Percentiles rank a stretch among this genome's conserved stretches.
phyloP scores from a whole-genome alignment of 23 tunicate species.

The Trididemnum nubilum region DNA sequence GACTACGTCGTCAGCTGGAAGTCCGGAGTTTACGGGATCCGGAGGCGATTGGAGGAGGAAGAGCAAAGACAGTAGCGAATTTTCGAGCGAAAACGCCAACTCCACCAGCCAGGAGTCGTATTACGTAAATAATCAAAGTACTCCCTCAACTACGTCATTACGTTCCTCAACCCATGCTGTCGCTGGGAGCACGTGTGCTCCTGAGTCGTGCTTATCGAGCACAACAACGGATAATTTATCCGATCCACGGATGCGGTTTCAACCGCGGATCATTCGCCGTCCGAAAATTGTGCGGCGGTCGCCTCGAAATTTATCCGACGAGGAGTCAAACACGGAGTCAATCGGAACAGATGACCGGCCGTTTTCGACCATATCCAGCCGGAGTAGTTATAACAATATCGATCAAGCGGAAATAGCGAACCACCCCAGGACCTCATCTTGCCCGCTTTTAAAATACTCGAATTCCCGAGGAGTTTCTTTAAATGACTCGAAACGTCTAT shows the following conservation, averaged over 20 bases:
- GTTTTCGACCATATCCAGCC: slow-evolving; percentile 62
- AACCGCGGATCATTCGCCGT: slow-evolving; percentile 7
- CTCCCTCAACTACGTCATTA: slow-evolving; percentile 33
- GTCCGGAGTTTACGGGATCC: neutral
- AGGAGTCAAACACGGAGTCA: slow-evolving; percentile 86
- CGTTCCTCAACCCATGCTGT: slow-evolving; percentile 72
- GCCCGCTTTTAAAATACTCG: slow-evolving; percentile 12
- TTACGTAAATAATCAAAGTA: slow-evolving; percentile 58
- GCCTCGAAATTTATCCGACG: slow-evolving; percentile 45
- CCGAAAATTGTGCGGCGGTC: neutral
- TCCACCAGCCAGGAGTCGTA: slow-evolving; percentile 35
- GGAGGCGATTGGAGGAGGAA: neutral
- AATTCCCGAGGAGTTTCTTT: neutral
- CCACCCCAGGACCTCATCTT: slow-evolving; percentile 22
- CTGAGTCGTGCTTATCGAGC: slow-evolving; percentile 41
- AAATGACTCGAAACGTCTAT: slow-evolving; percentile 11
- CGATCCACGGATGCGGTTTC: slow-evolving; percentile 1
- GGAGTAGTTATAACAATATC: slow-evolving; percentile 12
- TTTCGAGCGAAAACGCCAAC: neutral
- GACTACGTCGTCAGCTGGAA: slow-evolving; percentile 37
- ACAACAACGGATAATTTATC: slow-evolving; percentile 31
- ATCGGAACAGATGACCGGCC: slow-evolving; percentile 66
- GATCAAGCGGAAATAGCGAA: neutral
- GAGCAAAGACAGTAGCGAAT: slow-evolving; percentile 36
- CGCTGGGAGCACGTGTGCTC: slow-evolving; percentile 52